Evolutionary conservation across 2,888 invertebrate species (phyloP).

Genomic region (Drosophila monieri): DNA sequence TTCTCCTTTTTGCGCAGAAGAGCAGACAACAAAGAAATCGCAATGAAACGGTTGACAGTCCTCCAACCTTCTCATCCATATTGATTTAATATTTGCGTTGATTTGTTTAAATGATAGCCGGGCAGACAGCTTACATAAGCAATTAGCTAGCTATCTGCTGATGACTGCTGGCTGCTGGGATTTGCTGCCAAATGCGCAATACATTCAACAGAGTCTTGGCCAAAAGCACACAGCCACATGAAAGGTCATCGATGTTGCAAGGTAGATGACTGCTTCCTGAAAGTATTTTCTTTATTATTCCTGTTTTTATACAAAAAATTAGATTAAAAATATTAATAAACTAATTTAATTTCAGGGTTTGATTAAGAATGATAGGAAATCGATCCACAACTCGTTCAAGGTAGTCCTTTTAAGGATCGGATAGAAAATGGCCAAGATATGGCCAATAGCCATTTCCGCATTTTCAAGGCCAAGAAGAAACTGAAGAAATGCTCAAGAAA

Average conservation of each 20-base stretch:
- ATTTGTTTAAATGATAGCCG: conserved; percentile 40
- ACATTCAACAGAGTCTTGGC: conserved; percentile 22
- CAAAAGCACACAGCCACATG: not conserved
- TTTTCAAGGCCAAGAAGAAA: too few species aligned
- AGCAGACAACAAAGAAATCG: conserved; percentile 54
- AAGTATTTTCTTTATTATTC: not conserved
- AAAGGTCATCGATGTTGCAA: conserved; percentile 7
- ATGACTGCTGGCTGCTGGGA: not conserved
- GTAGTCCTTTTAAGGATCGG: too few species aligned
- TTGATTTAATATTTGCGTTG: conserved; percentile 44
- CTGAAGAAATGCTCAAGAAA: too few species aligned
- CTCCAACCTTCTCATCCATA: conserved; percentile 23
- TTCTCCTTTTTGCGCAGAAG: conserved; percentile 61
- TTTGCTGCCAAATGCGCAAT: conserved; percentile 35
- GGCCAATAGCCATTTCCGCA: too few species aligned
- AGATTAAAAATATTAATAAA: too few species aligned
- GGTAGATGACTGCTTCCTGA: conserved; percentile 15
- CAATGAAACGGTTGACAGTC: conserved; percentile 32
- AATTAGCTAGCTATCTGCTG: conserved; percentile 15
- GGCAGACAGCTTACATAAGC: conserved; percentile 36
- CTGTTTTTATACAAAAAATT: too few species aligned
- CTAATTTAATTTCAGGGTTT: too few species aligned
- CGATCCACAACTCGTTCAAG: not conserved
- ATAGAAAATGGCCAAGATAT: too few species aligned
- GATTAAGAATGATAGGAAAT: too few species aligned